A percentile compares a stretch with the other conserved stretches of the same genome.
Evolutionary conservation across 2,797 vertebrate genomes (phyloP).

Genomic region (Dicrostonyx torquatus): DNA sequence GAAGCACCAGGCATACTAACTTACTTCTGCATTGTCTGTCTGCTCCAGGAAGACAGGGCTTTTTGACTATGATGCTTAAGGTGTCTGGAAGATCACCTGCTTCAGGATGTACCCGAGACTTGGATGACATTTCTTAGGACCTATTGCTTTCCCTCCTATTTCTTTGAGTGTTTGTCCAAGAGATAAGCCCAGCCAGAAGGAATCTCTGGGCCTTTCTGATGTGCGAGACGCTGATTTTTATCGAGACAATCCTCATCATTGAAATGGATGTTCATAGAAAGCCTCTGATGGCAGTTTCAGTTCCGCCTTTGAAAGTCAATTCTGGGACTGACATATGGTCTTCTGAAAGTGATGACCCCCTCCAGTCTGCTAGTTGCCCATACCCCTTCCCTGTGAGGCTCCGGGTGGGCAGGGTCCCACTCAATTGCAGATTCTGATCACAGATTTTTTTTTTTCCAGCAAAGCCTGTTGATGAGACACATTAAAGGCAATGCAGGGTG

Average conservation of each 20-base stretch:
- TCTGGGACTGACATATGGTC: slow-evolving; percentile 41
- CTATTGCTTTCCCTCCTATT: background rate
- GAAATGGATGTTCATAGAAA: slow-evolving; percentile 49
- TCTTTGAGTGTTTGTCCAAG: slow-evolving; percentile 29
- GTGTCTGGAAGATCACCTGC: background rate
- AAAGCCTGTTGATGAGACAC: slow-evolving; percentile 44
- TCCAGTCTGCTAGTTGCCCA: background rate
- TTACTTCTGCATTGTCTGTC: slow-evolving; percentile 20
- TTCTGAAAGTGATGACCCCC: slow-evolving; percentile 36
- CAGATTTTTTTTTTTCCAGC: slow-evolving; percentile 34
- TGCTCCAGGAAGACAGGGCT: background rate
- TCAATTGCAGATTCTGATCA: slow-evolving; percentile 54
- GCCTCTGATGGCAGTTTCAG: background rate
- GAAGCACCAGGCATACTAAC: background rate
- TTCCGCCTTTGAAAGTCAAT: slow-evolving; percentile 58
- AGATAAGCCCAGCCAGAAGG: slow-evolving; percentile 14
- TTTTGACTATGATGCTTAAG: background rate
- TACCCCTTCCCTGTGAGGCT: background rate
- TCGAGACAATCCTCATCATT: slow-evolving; percentile 20
- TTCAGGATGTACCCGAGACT: background rate
- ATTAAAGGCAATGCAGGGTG: slow-evolving; percentile 27
- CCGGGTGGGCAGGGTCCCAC: background rate
- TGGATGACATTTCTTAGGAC: slow-evolving; percentile 23
- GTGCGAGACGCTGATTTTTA: slow-evolving; percentile 18
- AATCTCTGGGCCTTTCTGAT: slow-evolving; percentile 31